These are phyloP conservation scores for Dryoscopus gambensis DNA, from an alignment of 2,113 vertebrate genomes.

Conservation along the genomic window DNA sequence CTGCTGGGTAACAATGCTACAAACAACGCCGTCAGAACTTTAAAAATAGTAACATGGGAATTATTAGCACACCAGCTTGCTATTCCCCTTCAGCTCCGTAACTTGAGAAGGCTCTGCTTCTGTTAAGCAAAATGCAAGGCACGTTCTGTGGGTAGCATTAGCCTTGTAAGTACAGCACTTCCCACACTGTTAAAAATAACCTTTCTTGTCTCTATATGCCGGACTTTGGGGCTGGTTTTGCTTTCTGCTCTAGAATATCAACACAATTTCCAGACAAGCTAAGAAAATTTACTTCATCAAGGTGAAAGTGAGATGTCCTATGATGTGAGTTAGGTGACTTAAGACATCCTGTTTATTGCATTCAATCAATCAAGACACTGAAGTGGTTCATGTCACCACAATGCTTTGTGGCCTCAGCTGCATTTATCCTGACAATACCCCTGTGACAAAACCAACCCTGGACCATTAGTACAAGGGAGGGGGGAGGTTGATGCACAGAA, in stretches of 20 bases:
- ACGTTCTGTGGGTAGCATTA: not conserved
- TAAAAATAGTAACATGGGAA: conserved; percentile 31
- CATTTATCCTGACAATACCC: not conserved
- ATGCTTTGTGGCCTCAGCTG: not conserved
- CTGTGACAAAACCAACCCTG: not conserved
- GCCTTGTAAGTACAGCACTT: conserved; percentile 30
- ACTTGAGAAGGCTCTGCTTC: not conserved
- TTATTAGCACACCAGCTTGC: conserved; percentile 18
- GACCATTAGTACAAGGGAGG: not conserved
- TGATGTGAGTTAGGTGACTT: not conserved
- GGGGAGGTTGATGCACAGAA: not conserved
- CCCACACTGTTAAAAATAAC: conserved; percentile 49
- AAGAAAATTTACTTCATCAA: not conserved
- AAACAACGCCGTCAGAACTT: not conserved
- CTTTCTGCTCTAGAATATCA: not conserved
- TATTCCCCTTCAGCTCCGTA: not conserved
- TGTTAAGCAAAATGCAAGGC: conserved; percentile 13
- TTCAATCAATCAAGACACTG: not conserved
- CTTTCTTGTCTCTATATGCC: not conserved
- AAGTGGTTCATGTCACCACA: fast-evolving
- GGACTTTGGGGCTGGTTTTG: not conserved
- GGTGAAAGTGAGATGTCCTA: not conserved
- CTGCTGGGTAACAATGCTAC: not conserved
- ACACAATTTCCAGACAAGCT: not conserved
- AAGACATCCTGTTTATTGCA: fast-evolving